phyloP scores from a whole-genome alignment of 2,888 invertebrate genomes.

The Labia minor region DNA sequence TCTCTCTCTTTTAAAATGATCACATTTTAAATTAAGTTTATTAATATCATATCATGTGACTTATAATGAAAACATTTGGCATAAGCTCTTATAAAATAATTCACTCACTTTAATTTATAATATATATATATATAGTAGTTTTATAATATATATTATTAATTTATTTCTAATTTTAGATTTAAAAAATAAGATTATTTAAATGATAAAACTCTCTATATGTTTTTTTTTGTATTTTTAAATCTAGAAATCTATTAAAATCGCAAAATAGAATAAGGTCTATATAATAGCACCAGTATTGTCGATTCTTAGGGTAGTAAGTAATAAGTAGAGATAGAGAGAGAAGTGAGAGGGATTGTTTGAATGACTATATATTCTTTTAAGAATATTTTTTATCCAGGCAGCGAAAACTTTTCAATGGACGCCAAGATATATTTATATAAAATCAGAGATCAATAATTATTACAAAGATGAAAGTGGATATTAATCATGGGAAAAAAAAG shows the following conservation, averaged over 20 bases:
- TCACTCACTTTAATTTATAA: no score
- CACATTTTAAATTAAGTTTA: neutral
- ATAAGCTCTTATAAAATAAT: neutral
- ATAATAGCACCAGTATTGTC: neutral
- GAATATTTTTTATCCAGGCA: neutral
- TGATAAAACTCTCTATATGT: neutral
- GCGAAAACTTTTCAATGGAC: neutral
- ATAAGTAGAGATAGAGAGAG: constrained; percentile 15
- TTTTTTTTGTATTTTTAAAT: no score
- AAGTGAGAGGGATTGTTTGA: constrained; percentile 5
- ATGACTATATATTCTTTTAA: neutral
- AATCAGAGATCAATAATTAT: neutral
- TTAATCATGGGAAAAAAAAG: no score
- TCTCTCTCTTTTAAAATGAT: neutral
- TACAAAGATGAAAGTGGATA: no score
- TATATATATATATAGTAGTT: no score
- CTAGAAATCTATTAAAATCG: neutral
- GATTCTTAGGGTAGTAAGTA: neutral
- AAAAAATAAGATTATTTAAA: constrained; percentile 9
- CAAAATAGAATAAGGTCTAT: neutral
- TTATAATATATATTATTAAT: neutral
- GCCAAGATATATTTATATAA: neutral
- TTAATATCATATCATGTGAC: neutral
- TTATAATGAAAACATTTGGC: neutral
- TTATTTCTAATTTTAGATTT: neutral